Percentiles rank a stretch among this genome's conserved stretches.
Evolutionary conservation across 2,888 invertebrate species (phyloP).

Genomic region (Tiliacea aurago): DNA sequence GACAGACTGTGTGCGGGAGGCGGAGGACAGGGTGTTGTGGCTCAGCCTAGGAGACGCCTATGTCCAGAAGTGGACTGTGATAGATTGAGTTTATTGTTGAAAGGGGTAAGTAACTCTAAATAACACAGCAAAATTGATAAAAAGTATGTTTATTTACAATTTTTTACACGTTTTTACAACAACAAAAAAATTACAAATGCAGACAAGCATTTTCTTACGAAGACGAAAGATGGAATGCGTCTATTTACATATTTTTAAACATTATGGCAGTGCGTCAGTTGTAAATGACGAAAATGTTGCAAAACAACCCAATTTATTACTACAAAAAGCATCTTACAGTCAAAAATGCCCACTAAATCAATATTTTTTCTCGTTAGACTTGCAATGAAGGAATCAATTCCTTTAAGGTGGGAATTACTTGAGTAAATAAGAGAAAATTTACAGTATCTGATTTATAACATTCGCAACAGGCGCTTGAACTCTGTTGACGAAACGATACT

Average conservation of each 20-base stretch:
- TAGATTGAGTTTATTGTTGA: no score
- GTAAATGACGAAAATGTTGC: constrained; percentile 17
- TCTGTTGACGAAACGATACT: not conserved
- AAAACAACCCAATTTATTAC: constrained; percentile 26
- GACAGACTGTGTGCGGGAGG: no score
- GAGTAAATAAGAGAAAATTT: not conserved
- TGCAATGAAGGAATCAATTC: not conserved
- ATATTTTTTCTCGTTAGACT: not conserved
- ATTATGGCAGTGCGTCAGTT: constrained; percentile 57
- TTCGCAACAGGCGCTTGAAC: not conserved
- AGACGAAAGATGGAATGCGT: constrained; percentile 51
- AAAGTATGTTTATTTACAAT: constrained; percentile 72
- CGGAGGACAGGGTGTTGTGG: no score
- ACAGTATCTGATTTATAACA: not conserved
- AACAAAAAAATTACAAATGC: constrained; percentile 58
- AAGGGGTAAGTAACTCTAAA: not conserved
- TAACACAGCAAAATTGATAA: constrained; percentile 12
- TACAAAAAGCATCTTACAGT: constrained; percentile 10
- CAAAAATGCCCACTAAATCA: not conserved
- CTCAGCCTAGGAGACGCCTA: no score
- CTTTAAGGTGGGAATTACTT: not conserved
- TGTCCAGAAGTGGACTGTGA: no score
- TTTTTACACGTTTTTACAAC: constrained; percentile 68
- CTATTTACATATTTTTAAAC: constrained; percentile 57
- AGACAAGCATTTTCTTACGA: constrained; percentile 55